These are phyloP conservation scores for Kryptolebias marmoratus DNA, from an alignment of 2,113 vertebrate genomes.

Conservation along the genomic window DNA sequence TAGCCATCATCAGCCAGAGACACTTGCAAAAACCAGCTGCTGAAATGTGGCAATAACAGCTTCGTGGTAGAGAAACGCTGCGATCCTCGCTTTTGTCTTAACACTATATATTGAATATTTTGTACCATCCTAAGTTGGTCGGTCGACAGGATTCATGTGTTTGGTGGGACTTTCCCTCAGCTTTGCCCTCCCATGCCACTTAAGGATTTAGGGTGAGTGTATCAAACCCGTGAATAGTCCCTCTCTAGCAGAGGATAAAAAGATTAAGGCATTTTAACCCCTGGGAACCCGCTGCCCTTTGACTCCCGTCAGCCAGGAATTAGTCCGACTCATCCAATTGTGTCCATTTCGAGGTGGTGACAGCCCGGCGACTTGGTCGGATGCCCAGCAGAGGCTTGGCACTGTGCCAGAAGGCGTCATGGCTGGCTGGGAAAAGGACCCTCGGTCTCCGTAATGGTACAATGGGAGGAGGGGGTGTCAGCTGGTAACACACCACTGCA, in stretches of 20 bases:
- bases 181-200: slow-evolving; percentile 58
- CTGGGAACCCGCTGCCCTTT: slow-evolving; percentile 56
- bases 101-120: slow-evolving; percentile 12
- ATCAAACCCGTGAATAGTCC: slow-evolving; percentile 76
- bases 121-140: slow-evolving; percentile 17
- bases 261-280: slow-evolving; percentile 81
- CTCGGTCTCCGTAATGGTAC: slow-evolving; percentile 60
- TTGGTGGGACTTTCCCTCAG: slow-evolving; percentile 43
- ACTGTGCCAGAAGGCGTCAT: slow-evolving; percentile 34
- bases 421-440: slow-evolving; percentile 52
- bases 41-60: too few species aligned
- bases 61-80: background rate
- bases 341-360: slow-evolving; percentile 50
- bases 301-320: slow-evolving; percentile 65
- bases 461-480: slow-evolving; percentile 53
- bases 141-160: slow-evolving; percentile 56
- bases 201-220: slow-evolving; percentile 75
- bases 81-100: slow-evolving; percentile 19
- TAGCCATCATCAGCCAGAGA: too few species aligned
- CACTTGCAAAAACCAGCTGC: too few species aligned
- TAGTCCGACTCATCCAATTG: slow-evolving; percentile 56
- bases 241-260: slow-evolving; percentile 73
- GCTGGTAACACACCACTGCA: slow-evolving; percentile 67
- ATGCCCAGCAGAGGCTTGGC: slow-evolving; percentile 49
- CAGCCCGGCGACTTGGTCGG: slow-evolving; percentile 42